Evolutionary conservation across 2,888 invertebrate species (phyloP), one percentile per base, ranked within the genome.

Genomic region (Leptopterna dolabrata): DNA sequence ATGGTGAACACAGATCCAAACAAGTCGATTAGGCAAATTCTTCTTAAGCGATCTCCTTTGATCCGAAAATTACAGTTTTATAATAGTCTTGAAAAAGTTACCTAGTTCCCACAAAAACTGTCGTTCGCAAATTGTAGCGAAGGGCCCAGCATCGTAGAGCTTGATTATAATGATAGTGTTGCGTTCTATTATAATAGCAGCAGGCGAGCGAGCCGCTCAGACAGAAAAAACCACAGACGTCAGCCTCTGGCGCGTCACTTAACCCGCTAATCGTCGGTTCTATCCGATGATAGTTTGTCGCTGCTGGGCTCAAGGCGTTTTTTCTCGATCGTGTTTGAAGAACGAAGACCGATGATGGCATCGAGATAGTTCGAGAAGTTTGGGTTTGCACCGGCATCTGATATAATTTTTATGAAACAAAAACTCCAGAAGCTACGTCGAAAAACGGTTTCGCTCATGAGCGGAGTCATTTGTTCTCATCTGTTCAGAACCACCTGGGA

Each of bases 261-360:
- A 76, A 76, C 29, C 14, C 55, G 73, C 73, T 76, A 76, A 76
- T 76, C 36, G 73, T 41, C 14, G 73, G 73, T 76, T 76, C 73
- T 76, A 76, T 30, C 73, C 73, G 73, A 76, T 76, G 73, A 76
- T 76, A 76, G 73, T 76, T 76, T 76, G 73, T 76, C 73, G 36
- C 73, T 76, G 73, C 30, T 41, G 36, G 73, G 73, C 73, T 41
- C 41, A 19, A 16, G 41, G 73, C 73, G 73, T 19, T 76, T 76
- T 76, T 41, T 76, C 41, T 63, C 24, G 63, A 51, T 51, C 51
- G 19, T 63, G 63, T 63, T 63, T 63, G 63, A 47, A 47, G 47
- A 47, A 63, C 24, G 63, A 63, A 13, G 24, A 63, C 19, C 24
- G 63, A 63, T 63, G 24, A 63, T 19, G 63, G 27, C 63, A n/a